phyloP scores from a whole-genome alignment of 2,797 vertebrate species.

The Caiman crocodilus region DNA sequence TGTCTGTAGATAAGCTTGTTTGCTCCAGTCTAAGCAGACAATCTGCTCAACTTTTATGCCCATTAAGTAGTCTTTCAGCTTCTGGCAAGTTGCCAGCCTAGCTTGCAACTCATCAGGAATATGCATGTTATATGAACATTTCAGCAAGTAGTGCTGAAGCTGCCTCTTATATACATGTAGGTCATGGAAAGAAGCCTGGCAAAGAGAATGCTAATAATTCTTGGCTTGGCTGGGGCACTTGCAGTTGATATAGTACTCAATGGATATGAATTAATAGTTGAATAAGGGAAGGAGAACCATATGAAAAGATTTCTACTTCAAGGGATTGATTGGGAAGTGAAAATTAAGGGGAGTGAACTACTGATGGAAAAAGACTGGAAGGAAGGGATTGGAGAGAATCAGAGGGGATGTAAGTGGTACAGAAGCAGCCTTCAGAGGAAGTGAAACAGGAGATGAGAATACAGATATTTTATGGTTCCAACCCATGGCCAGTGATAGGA shows the following conservation, averaged over 20 bases:
- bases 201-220: conserved; percentile 47
- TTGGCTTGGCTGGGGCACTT: conserved; percentile 19
- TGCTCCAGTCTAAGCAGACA: conserved; percentile 64
- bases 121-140: conserved; percentile 6
- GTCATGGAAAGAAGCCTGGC: conserved; percentile 3
- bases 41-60: conserved; percentile 70
- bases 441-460: neutral
- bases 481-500: conserved; percentile 23
- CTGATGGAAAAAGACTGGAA: neutral
- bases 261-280: neutral
- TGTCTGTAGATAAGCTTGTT: conserved; percentile 73
- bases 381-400: neutral
- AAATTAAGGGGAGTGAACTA: neutral
- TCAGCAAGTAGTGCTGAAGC: conserved; percentile 13
- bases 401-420: neutral
- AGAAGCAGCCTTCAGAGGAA: neutral
- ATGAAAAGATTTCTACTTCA: neutral
- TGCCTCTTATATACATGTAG: conserved; percentile 19
- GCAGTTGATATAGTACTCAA: conserved; percentile 11
- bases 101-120: neutral
- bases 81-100: neutral
- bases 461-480: neutral
- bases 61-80: conserved; percentile 63
- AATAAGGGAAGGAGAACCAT: neutral
- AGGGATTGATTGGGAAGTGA: neutral